Conservation (phyloP, 2,113 vertebrate genomes). For the Dolichotis patagonum region DNA sequence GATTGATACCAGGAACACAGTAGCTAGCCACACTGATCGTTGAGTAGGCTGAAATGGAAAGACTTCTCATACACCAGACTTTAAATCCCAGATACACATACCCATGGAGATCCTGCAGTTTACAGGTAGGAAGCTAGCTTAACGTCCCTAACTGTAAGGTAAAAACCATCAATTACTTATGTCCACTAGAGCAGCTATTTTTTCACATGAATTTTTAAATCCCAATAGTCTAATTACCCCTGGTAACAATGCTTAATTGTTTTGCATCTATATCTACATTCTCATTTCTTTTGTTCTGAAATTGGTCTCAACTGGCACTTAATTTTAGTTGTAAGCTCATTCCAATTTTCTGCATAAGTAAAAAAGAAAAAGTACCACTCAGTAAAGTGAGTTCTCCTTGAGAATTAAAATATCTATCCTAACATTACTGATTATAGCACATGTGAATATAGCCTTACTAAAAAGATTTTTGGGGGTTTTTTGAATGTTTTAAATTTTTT, state of each 20-base stretch:
- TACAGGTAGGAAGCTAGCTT: not conserved
- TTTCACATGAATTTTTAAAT: conserved; percentile 42
- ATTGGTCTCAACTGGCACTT: not conserved
- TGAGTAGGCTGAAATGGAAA: not conserved
- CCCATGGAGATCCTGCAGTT: not conserved
- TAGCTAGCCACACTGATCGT: not conserved
- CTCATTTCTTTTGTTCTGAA: conserved; percentile 36
- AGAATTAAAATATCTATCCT: not conserved
- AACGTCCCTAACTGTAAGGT: not conserved
- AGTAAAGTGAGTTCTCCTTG: conserved; percentile 1
- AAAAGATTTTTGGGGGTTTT: not conserved
- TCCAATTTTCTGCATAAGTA: not conserved
- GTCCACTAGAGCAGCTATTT: not conserved
- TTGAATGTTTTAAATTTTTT: not conserved
- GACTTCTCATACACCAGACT: not conserved
- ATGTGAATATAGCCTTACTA: not conserved
- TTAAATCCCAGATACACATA: not conserved
- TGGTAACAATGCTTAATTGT: not conserved
- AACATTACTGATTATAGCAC: not conserved
- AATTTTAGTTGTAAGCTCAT: not conserved
- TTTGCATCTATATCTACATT: not conserved
- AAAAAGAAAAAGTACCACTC: not conserved
- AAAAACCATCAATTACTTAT: not conserved
- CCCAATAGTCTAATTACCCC: conserved; percentile 22
- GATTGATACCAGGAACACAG: not conserved